Base-by-base conservation (phyloP, 2,888 invertebrate genomes). In the Eilema depressum region DNA sequence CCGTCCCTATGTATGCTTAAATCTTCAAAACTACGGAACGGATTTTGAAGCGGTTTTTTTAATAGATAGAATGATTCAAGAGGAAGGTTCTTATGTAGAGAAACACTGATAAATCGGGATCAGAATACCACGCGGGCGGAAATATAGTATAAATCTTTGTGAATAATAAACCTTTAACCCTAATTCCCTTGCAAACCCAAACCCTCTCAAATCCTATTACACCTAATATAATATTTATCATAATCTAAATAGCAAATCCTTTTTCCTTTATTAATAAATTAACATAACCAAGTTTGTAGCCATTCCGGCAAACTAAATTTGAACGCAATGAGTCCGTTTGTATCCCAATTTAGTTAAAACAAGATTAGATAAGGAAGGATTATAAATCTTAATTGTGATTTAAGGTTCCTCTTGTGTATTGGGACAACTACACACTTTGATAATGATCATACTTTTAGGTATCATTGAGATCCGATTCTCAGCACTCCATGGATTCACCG, bases 191-290 rank as follows among this genome's bases (percentile, higher is more conserved):
- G 20, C 26, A 12, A 47, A 47, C 37, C 25, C 41, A 53, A 28
- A 47, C 28, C 28, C 17, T 53, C 53, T 20, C 11, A 28, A 47
- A 64, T 47, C 28, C 47, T 28, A 28, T 53, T 26, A 61, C 20
- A 41, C 14, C 47, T 47, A 47, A 20, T 53, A 53, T n/a, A 53
- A 53, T 53, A 53, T 53, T 53, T 47, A 47, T 63, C 11, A 63
- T 37, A 25, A 20, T 2, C 4, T 41, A 12, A 23, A 30, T 0
- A 63, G 20, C 26, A 41, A 63, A 47, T 47, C 47, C 41, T 26
- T 20, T 25, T 41, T 26, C 14, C 37, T 12, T 28, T 53, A 47
- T 26, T 47, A 11, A n/a, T 47, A 47, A 47, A 23, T 41, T 28
- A 64, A n/a, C 26, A 2, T n/a, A 28, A 20, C 26, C 7, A 11